Conservation (phyloP, 2,113 vertebrate genomes). For the Trematomus loennbergii region DNA sequence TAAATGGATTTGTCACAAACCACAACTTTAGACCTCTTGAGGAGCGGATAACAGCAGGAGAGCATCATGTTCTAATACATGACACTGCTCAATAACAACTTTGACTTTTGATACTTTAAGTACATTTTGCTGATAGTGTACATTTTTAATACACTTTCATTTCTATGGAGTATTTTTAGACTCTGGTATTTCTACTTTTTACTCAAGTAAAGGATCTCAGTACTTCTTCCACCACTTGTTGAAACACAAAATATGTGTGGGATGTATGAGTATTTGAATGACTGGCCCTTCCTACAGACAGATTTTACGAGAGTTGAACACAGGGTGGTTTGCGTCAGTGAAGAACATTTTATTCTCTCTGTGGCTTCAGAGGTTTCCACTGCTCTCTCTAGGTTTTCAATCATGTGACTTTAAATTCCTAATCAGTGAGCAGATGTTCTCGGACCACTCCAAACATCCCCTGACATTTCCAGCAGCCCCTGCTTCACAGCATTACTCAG, state of each 20-base stretch:
- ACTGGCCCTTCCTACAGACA: not conserved
- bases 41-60: not conserved
- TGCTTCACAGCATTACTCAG: not conserved
- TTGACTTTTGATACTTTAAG: no score
- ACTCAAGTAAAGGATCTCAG: not conserved
- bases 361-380: not conserved
- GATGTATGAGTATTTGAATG: not conserved
- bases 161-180: no score
- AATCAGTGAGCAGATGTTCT: not conserved
- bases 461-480: constrained; percentile 11
- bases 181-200: not conserved
- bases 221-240: not conserved
- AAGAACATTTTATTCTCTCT: not conserved
- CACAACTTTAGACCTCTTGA: no score
- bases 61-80: no score
- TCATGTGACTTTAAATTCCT: not conserved
- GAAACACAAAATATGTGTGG: not conserved
- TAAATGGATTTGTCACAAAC: no score
- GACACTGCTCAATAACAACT: no score
- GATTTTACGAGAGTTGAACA: not conserved
- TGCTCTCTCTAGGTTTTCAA: not conserved
- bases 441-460: not conserved
- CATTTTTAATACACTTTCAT: no score
- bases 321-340: not conserved
- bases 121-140: no score